Evolutionary conservation across 2,888 invertebrate genomes (phyloP).

Genomic region (Lycia hirtaria): DNA sequence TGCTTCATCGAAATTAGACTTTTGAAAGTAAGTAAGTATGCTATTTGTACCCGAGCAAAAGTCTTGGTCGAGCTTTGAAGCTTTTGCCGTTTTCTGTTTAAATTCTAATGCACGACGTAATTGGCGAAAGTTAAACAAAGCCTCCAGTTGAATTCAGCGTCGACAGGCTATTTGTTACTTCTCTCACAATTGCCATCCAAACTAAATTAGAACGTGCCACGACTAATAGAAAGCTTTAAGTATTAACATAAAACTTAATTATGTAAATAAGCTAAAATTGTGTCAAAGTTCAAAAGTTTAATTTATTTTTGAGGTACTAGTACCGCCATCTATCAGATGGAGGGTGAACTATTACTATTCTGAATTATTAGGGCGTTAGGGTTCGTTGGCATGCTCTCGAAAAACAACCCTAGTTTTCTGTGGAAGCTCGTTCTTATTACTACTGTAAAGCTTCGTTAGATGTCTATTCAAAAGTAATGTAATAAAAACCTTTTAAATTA

Average conservation of each 20-base stretch:
- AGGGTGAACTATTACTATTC: neutral
- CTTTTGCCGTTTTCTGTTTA: constrained; percentile 2
- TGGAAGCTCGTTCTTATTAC: too few relatives aligned
- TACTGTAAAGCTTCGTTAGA: too few relatives aligned
- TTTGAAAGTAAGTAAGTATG: too few relatives aligned
- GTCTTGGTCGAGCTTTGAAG: neutral
- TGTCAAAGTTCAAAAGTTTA: neutral
- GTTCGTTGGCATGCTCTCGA: too few relatives aligned
- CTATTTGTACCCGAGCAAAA: too few relatives aligned
- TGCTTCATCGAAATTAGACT: too few relatives aligned
- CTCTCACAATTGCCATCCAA: constrained; percentile 10
- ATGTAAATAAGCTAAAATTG: neutral
- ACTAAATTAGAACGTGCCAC: constrained; percentile 13
- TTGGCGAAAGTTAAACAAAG: constrained; percentile 14
- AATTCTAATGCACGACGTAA: constrained; percentile 4
- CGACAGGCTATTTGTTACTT: neutral
- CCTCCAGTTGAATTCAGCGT: neutral
- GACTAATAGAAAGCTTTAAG: constrained; percentile 5
- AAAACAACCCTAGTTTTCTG: too few relatives aligned
- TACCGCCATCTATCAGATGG: constrained; percentile 5
- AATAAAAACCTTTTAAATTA: too few relatives aligned
- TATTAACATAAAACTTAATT: neutral
- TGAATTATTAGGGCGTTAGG: neutral
- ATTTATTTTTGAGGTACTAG: neutral
- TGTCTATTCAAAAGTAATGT: too few relatives aligned